These are phyloP conservation scores for Dicrostonyx torquatus DNA, from an alignment of 2,797 vertebrate species.

Conservation along the genomic window DNA sequence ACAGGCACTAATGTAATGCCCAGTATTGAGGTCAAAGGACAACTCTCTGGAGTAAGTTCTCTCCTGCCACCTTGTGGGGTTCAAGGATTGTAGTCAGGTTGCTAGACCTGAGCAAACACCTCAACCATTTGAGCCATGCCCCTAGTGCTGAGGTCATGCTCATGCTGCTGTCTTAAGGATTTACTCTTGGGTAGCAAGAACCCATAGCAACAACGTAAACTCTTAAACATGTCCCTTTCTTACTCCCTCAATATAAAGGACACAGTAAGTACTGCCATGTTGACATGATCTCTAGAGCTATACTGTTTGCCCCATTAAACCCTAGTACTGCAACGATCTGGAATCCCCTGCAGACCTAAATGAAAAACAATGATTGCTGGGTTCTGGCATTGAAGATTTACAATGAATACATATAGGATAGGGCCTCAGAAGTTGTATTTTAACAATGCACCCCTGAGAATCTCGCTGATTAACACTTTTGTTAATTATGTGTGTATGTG, in stretches of 20 bases:
- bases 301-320: not conserved
- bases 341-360: not conserved
- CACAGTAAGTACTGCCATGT: not conserved
- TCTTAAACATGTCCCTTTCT: constrained; percentile 16
- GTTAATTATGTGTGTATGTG: not conserved
- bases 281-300: not conserved
- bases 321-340: not conserved
- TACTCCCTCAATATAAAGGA: not conserved
- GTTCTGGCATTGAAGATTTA: not conserved
- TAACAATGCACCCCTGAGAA: not conserved
- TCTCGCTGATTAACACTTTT: not conserved
- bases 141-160: not conserved
- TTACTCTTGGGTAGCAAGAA: constrained; percentile 7
- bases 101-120: not conserved
- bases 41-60: not conserved
- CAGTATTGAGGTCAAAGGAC: not conserved
- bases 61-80: not conserved
- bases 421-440: not conserved
- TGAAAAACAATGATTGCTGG: not conserved
- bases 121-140: not conserved
- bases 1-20: not conserved
- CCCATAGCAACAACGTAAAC: not conserved
- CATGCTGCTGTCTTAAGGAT: not conserved
- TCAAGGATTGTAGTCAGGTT: not conserved
- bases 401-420: not conserved